These are phyloP conservation scores for Drosophila neonasuta DNA, from an alignment of 2,888 invertebrate genomes.

Conservation along the genomic window DNA sequence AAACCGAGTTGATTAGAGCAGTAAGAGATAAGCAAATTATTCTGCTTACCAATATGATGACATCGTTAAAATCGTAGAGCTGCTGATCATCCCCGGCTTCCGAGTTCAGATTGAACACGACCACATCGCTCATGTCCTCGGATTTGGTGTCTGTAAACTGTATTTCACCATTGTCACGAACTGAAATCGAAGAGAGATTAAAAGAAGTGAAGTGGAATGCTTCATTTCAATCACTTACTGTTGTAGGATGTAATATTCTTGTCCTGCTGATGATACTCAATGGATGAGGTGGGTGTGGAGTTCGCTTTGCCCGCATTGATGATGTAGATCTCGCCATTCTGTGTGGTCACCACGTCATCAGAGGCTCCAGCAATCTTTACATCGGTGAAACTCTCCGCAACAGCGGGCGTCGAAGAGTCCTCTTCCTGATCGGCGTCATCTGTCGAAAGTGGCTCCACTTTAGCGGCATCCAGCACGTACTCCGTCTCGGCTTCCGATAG, in stretches of 20 bases:
- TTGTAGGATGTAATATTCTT: constrained; percentile 64
- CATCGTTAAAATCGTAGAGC: constrained; percentile 79
- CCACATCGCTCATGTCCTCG: constrained; percentile 61
- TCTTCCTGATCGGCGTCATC: constrained; percentile 17
- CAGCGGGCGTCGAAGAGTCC: constrained; percentile 11
- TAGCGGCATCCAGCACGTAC: constrained; percentile 26
- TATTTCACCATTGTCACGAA: constrained; percentile 78
- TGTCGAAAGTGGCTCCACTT: constrained; percentile 21
- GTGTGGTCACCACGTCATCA: constrained; percentile 47
- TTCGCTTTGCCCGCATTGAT: constrained; percentile 49
- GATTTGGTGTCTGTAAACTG: constrained; percentile 66
- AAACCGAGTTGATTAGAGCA: neutral
- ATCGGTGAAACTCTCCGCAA: constrained; percentile 17
- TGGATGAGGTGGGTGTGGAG: constrained; percentile 21
- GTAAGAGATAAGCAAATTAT: neutral
- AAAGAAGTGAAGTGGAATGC: too few relatives aligned
- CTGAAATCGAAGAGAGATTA: constrained; percentile 40
- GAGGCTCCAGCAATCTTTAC: constrained; percentile 44
- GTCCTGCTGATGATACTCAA: constrained; percentile 44
- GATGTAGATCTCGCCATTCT: constrained; percentile 61
- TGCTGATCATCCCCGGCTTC: constrained; percentile 57
- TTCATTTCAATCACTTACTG: constrained; percentile 45
- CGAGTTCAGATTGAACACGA: constrained; percentile 63
- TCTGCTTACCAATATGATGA: constrained; percentile 81
- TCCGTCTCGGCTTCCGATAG: constrained; percentile 3